These are phyloP conservation scores for Orthosia cruda DNA, from an alignment of 2,888 invertebrate species.

Conservation along the genomic window DNA sequence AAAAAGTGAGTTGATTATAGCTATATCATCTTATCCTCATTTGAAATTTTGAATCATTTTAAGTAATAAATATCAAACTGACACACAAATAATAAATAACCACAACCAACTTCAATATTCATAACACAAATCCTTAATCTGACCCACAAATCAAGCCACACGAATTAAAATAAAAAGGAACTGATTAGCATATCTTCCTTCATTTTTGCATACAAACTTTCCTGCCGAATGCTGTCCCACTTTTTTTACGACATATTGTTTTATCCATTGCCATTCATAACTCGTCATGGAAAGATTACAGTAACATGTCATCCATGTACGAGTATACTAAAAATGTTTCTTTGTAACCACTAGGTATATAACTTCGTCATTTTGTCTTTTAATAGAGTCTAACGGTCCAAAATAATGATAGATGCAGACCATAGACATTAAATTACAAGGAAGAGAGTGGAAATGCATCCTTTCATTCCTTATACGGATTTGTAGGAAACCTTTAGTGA, in stretches of 20 bases:
- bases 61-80: background rate
- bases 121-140: slow-evolving; percentile 33
- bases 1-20: background rate
- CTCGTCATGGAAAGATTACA: slow-evolving; percentile 13
- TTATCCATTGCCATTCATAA: slow-evolving; percentile 59
- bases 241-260: slow-evolving; percentile 62
- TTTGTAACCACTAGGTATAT: slow-evolving; percentile 20
- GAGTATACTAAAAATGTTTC: background rate
- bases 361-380: slow-evolving; percentile 12
- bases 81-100: background rate
- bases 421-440: slow-evolving; percentile 41
- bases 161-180: slow-evolving; percentile 48
- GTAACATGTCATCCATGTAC: slow-evolving; percentile 16
- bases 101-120: slow-evolving; percentile 16
- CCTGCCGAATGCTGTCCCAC: slow-evolving; percentile 50
- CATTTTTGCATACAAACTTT: slow-evolving; percentile 63
- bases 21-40: background rate
- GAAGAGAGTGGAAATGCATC: slow-evolving; percentile 36
- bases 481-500: slow-evolving; percentile 33
- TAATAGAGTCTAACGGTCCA: slow-evolving; percentile 21
- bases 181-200: slow-evolving; percentile 44
- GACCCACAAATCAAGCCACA: slow-evolving; percentile 27
- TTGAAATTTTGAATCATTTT: background rate
- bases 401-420: background rate
- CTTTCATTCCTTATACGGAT: slow-evolving; percentile 22